Base-by-base conservation (phyloP, 2,888 invertebrate species). In the Heliconius erato region DNA sequence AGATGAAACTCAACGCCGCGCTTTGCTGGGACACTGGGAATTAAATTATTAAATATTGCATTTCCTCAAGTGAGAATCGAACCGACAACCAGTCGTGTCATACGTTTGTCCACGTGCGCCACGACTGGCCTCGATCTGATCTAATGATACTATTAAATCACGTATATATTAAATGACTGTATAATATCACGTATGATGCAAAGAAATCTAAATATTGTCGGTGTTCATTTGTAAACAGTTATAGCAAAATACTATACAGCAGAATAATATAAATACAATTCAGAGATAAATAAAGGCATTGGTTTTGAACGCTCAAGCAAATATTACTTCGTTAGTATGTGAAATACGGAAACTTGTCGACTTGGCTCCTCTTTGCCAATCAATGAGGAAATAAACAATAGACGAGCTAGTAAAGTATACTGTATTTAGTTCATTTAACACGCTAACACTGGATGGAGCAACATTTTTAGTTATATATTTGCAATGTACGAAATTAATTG, bases 321-420 rank as follows among this genome's bases (percentile, higher is more conserved):
- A 86, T 90, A 87, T 88, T 85, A 89, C 89, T 92, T 93, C 92
- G 92, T 92, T 93, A 92, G 91, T 63, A 79, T 74, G 67, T 79
- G 72, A 74, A 78, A 79, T 74, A 82, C 74, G 23, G 54, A 44
- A 67, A 74, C 63, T 54, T 23, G 74, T 80, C 69, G 19, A 68
- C 68, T 28, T 68, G 49, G 80, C 67, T 74, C 59, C 44, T 68
- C 44, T 65, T 59, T 54, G 44, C 79, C 74, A 79, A 79, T 82
- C 74, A 74, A 67, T 79, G 80, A 72, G 79, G 81, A 74, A 74
- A 79, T 77, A 72, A 59, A 72, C 68, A 77, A 79, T 63, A 19
- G 40, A 6, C 19, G 65, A 9, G 40, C 40, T 0, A 35, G 35
- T 35, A 9, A 40, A 40, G 40, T 76, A 35, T 54, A 14, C 9